A percentile compares a stretch with the other conserved stretches of the same genome.
phyloP scores from a whole-genome alignment of 2,888 invertebrate genomes.

The Cordilura impudica region DNA sequence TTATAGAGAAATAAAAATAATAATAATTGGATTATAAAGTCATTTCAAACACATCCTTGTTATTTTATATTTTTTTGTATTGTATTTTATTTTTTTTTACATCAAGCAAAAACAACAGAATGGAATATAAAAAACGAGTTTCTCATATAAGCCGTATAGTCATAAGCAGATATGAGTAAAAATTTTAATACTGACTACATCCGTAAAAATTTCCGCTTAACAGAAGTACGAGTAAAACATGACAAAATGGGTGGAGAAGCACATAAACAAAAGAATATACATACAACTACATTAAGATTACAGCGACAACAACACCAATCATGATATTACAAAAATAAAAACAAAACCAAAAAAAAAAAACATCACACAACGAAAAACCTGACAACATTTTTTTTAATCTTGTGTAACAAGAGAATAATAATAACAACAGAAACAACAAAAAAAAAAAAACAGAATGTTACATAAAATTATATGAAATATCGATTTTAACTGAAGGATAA shows the following conservation, averaged over 20 bases:
- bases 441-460: not conserved
- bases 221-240: not conserved
- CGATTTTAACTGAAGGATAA: slow-evolving; percentile 10
- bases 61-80: slow-evolving; percentile 5
- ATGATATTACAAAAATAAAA: not conserved
- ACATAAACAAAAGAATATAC: not conserved
- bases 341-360: not conserved
- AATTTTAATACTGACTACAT: not conserved
- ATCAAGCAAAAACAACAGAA: not conserved
- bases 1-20: slow-evolving; percentile 25
- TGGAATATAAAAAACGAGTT: not conserved
- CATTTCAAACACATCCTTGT: slow-evolving; percentile 43
- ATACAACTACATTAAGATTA: not conserved
- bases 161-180: not conserved
- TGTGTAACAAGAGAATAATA: slow-evolving; percentile 16
- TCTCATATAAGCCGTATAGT: no score
- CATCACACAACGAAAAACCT: not conserved
- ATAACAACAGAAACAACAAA: not conserved
- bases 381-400: slow-evolving; percentile 43
- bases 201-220: not conserved
- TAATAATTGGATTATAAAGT: slow-evolving; percentile 54
- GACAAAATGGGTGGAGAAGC: not conserved
- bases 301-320: not conserved
- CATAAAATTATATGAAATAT: not conserved
- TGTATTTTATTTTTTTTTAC: no score